A percentile compares a stretch with the other conserved stretches of the same genome.
These are phyloP conservation scores for Apodemia zela DNA, from an alignment of 2,888 invertebrate genomes.

Conservation along the genomic window DNA sequence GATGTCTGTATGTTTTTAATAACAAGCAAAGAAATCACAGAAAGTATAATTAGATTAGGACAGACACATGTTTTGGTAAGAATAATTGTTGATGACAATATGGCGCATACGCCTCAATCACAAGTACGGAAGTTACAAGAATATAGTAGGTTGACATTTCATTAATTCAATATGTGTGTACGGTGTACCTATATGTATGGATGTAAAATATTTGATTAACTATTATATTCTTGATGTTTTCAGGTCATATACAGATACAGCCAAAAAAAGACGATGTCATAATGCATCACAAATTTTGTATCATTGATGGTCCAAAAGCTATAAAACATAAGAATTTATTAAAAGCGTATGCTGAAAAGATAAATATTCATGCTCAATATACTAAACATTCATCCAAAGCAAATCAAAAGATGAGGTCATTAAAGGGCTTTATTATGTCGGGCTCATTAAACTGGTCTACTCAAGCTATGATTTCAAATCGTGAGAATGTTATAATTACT, in stretches of 20 bases:
- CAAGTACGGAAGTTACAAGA: slow-evolving; percentile 68
- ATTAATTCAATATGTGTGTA: slow-evolving; percentile 12
- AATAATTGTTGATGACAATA: slow-evolving; percentile 72
- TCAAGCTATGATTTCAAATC: slow-evolving; percentile 85
- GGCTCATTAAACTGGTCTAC: slow-evolving; percentile 90
- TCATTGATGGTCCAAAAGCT: slow-evolving; percentile 82
- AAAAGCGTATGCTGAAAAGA: slow-evolving; percentile 63
- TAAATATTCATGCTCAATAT: slow-evolving; percentile 59
- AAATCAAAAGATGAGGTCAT: slow-evolving; percentile 43
- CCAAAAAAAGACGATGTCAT: slow-evolving; percentile 74
- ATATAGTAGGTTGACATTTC: slow-evolving; percentile 57
- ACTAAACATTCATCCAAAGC: slow-evolving; percentile 41
- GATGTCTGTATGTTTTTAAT: slow-evolving; percentile 76
- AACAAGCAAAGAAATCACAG: slow-evolving; percentile 68
- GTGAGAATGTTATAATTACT: slow-evolving; percentile 85
- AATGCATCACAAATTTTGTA: slow-evolving; percentile 91
- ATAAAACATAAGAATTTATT: slow-evolving; percentile 59
- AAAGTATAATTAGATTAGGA: slow-evolving; percentile 69
- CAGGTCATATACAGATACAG: slow-evolving; percentile 74
- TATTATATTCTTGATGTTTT: slow-evolving; percentile 23
- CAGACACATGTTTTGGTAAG: slow-evolving; percentile 70
- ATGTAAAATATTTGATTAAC: slow-evolving; percentile 11
- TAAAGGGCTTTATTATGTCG: slow-evolving; percentile 79
- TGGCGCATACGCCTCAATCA: slow-evolving; percentile 69
- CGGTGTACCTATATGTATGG: background rate